These are phyloP conservation scores for Antennarius maculatus DNA, from an alignment of 2,797 vertebrate species.

Conservation along the genomic window DNA sequence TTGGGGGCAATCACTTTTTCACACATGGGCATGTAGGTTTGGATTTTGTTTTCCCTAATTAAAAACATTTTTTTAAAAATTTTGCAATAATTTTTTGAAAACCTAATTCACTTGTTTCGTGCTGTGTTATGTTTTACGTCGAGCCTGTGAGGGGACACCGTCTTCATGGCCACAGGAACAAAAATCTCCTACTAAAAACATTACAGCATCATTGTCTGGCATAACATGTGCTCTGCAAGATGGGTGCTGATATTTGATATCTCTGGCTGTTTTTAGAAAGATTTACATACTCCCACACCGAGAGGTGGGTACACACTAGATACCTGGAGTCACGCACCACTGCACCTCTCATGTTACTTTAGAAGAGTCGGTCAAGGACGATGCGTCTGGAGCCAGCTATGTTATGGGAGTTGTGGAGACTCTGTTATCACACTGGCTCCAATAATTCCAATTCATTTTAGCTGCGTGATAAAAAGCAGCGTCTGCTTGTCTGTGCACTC, in stretches of 20 bases:
- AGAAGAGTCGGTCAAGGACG: slow-evolving; percentile 75
- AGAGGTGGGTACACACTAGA: slow-evolving; percentile 9
- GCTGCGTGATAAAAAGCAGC: slow-evolving; percentile 78
- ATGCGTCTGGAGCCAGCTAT: slow-evolving; percentile 72
- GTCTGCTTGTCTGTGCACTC: slow-evolving; percentile 80
- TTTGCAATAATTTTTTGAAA: not conserved
- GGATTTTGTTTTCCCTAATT: too few relatives aligned
- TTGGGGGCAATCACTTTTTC: too few relatives aligned
- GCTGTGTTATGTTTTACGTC: not conserved
- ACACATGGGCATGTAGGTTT: too few relatives aligned
- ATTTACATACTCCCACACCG: not conserved
- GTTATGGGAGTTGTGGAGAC: slow-evolving; percentile 83
- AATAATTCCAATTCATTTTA: slow-evolving; percentile 81
- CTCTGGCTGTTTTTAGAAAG: slow-evolving; percentile 10
- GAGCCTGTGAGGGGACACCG: not conserved
- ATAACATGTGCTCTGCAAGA: slow-evolving; percentile 5
- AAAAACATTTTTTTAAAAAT: too few relatives aligned
- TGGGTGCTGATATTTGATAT: slow-evolving; percentile 1
- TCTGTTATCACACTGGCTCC: slow-evolving; percentile 77
- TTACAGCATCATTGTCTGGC: slow-evolving; percentile 15
- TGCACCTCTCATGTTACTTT: slow-evolving; percentile 34
- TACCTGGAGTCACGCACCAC: slow-evolving; percentile 9
- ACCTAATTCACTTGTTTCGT: not conserved
- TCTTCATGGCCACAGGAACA: not conserved
- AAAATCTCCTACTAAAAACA: not conserved